These are phyloP conservation scores for Lasioglossum baleicum DNA, from an alignment of 1,140 invertebrate species.

Conservation along the genomic window DNA sequence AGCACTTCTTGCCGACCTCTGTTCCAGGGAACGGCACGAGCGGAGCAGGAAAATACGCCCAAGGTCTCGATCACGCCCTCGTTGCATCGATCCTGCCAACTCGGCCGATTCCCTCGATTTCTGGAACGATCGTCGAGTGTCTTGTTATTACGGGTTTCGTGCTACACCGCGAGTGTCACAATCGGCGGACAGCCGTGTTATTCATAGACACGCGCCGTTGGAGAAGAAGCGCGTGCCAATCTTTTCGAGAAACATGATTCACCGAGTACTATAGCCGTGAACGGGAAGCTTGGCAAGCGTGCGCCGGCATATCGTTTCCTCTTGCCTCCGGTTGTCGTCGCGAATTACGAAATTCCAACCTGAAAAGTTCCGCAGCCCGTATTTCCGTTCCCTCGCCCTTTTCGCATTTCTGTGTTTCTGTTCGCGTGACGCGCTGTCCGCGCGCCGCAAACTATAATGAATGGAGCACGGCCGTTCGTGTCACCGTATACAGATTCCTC, in stretches of 20 bases:
- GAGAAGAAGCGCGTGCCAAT: conserved; percentile 20
- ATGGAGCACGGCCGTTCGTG: neutral
- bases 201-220: neutral
- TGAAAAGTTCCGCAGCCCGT: neutral
- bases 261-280: conserved; percentile 21
- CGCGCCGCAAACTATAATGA: neutral
- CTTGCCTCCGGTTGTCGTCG: neutral
- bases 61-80: neutral
- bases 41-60: too few species aligned
- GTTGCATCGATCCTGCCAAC: neutral
- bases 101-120: too few species aligned
- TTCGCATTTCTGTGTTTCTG: conserved; percentile 3
- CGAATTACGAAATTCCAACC: conserved; percentile 37
- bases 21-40: too few species aligned
- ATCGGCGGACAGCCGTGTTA: conserved; percentile 5
- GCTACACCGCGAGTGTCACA: neutral
- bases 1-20: too few species aligned
- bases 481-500: neutral
- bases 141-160: too few species aligned
- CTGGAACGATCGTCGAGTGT: neutral
- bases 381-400: neutral
- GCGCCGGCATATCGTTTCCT: neutral
- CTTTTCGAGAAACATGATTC: conserved; percentile 50
- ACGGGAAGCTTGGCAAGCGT: conserved; percentile 7
- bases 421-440: neutral